Percentiles rank a stretch among this genome's conserved stretches.
Conservation (phyloP, 1,140 invertebrate species). For the Leptestheria dahalacensis region DNA sequence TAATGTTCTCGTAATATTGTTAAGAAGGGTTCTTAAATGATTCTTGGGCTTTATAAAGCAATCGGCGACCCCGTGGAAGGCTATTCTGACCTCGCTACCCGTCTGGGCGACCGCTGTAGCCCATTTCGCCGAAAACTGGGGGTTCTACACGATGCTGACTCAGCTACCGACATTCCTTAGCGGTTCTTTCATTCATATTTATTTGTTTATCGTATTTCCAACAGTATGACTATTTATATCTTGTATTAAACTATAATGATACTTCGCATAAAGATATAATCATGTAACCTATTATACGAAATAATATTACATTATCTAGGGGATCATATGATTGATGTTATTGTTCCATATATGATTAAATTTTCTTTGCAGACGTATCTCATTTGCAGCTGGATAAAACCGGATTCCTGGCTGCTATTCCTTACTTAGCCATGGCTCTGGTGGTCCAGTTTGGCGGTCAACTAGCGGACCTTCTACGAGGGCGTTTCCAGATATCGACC, state of each 20-base stretch:
- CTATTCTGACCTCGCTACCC: slow-evolving; percentile 61
- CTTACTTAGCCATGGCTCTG: slow-evolving; percentile 71
- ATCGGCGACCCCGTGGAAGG: slow-evolving; percentile 55
- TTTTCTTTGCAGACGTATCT: slow-evolving; percentile 18
- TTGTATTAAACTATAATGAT: too few species aligned
- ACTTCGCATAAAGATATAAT: too few species aligned
- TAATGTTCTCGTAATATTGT: too few species aligned
- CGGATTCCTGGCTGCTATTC: slow-evolving; percentile 64
- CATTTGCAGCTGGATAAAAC: slow-evolving; percentile 41
- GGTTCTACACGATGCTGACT: slow-evolving; percentile 81
- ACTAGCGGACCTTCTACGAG: slow-evolving; percentile 57
- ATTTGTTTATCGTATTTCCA: too few species aligned
- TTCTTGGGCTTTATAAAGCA: neutral
- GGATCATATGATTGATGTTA: too few species aligned
- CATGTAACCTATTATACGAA: too few species aligned
- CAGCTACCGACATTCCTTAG: slow-evolving; percentile 81
- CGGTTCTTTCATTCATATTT: slow-evolving; percentile 34
- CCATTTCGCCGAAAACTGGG: slow-evolving; percentile 92
- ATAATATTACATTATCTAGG: too few species aligned
- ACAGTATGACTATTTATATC: too few species aligned
- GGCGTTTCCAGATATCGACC: slow-evolving; percentile 43
- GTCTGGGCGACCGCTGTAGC: slow-evolving; percentile 82
- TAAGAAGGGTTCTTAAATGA: too few species aligned
- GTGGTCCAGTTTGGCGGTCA: slow-evolving; percentile 60
- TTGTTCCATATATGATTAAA: neutral